Evolutionary conservation across 2,797 vertebrate genomes (phyloP).

Genomic region (Botia kubotai): DNA sequence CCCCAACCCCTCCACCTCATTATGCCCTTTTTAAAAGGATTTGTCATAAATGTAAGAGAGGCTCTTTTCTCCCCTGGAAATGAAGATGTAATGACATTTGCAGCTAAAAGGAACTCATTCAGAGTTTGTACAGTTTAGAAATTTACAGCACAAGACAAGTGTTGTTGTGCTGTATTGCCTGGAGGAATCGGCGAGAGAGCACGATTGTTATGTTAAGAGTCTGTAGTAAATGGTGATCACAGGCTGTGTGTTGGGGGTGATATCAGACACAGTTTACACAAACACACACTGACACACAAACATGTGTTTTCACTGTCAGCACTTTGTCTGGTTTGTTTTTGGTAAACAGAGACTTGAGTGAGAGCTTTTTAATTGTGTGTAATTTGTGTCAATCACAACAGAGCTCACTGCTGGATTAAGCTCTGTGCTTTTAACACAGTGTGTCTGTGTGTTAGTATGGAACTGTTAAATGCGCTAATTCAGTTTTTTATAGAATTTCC

Average conservation of each 20-base stretch:
- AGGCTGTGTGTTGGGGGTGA: constrained; percentile 55
- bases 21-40: constrained; percentile 65
- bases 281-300: constrained; percentile 30
- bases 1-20: constrained; percentile 73
- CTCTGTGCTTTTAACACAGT: constrained; percentile 71
- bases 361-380: constrained; percentile 60
- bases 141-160: constrained; percentile 89
- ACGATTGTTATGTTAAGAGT: constrained; percentile 92
- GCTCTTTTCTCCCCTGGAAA: constrained; percentile 89
- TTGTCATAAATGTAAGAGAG: constrained; percentile 77
- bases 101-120: constrained; percentile 94
- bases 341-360: constrained; percentile 62
- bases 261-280: constrained; percentile 43
- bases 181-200: constrained; percentile 89
- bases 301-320: constrained; percentile 50
- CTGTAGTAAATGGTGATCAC: constrained; percentile 71
- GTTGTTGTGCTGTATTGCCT: constrained; percentile 85
- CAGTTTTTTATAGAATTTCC: neutral
- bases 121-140: constrained; percentile 92
- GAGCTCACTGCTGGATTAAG: constrained; percentile 21
- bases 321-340: constrained; percentile 58
- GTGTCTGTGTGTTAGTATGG: neutral
- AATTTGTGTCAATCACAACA: constrained; percentile 63
- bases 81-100: constrained; percentile 97
- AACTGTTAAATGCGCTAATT: neutral